Evolutionary conservation across 2,113 vertebrate genomes (phyloP), one percentile per base, ranked within the genome.

Genomic region (Sciurus niger): DNA sequence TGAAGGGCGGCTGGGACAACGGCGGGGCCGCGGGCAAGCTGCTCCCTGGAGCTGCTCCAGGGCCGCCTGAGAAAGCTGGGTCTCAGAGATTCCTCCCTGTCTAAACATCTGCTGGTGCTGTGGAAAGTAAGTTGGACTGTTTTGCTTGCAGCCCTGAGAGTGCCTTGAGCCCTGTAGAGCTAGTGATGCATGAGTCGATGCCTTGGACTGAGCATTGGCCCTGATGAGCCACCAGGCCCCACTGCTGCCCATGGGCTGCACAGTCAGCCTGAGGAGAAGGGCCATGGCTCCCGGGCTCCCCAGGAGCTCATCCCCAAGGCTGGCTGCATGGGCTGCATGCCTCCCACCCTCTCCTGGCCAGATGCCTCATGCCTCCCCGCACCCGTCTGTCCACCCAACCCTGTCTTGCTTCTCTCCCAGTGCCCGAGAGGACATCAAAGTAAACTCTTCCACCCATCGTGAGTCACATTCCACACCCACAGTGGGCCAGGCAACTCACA

Each of bases 71-170:
- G 96, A 90, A 70, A 24, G 2, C 46, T 89, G 14, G 1, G 82
- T 65, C 83, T 46, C 84, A 22, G 92, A 97, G 83, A 90, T 32
- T 86, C 93, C 63, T n/a, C 78, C 92, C 93, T 94, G 79, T 84
- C 67, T 74, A 48, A 94, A 79, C 95, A 93, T 93, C 95, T 93
- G 96, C 34, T 82, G 94, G 83, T 89, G 84, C 84, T 65, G 87
- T 74, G 87, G 94, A 89, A 60, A 91, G 82, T 67, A 17, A 84
- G 94, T 58, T 53, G 83, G 84, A 8, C 76, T 80, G 82, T 80
- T 92, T 65, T 51, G 86, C 86, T 94, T 63, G 40, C 73, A 73
- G 83, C 67, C 90, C 8, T 13, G 73, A 43, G 48, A 37, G 53
- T 3, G n/a, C 70, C n/a, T 72, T 4, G 13, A 4, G 12, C 24